Base-by-base conservation (phyloP, 2,797 vertebrate species). In the Sylvia borin region DNA sequence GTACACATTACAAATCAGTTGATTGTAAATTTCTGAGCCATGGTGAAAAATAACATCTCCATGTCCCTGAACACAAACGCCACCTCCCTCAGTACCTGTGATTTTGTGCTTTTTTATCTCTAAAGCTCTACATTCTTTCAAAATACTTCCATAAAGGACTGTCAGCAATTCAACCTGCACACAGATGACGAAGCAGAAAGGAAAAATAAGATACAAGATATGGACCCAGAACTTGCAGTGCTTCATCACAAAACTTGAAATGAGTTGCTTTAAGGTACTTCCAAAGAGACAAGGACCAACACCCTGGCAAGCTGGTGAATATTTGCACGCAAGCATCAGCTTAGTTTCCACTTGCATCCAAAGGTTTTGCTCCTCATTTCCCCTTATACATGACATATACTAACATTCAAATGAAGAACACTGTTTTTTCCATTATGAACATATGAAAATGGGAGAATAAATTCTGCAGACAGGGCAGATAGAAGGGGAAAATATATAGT, bases 1-100 rank as follows among this genome's bases (percentile, higher is more conserved):
- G 55, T 10, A 60, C 15, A 48, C 25, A 29, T 13, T 36, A 57
- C 5, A 2, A 15, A 47, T n/a, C 54, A 42, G n/a, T n/a, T n/a
- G 42, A 88, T 45, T 60, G 24, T 48, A 45, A 58, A 38, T 9
- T 29, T 53, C 50, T 67, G 26, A 81, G 67, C 40, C 67, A 47
- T 1, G 5, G 10, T 5, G 18, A 40, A 38, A 5, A 75, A n/a
- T 7, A 42, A 62, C 76, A 66, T 24, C 38, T 65, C 53, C 6
- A 3, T 3, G 9, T 11, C 45, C 31, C 13, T 32, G 22, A 48
- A 27, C 25, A 27, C 0, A 0, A 7, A 21, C 14, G 26, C 22
- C 60, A 24, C 2, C 0, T 47, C 51, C 48, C 17, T 25, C 27
- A 11, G 0, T 0, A 76, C 10, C 40, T 70, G n/a, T 4, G 4